Base-by-base conservation (phyloP, 1,140 invertebrate species). In the Trypoxylus dichotomus region DNA sequence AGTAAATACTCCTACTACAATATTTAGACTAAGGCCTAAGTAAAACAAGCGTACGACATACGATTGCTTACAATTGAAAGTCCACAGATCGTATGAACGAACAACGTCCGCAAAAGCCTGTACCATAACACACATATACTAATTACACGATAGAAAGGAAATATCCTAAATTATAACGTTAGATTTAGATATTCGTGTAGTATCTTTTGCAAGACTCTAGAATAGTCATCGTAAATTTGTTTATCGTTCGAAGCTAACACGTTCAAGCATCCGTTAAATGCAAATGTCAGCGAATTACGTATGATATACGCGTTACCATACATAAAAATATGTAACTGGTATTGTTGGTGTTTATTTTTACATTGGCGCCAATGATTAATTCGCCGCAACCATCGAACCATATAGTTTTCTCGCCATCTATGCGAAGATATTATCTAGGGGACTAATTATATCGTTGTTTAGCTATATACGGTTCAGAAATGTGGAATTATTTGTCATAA, bases 321-420 rank as follows among this genome's bases (percentile, higher is more conserved):
- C 27, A 68, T 68, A 29, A 27, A 68, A 15, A 68, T 68, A 24
- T 27, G 13, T 27, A 68, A 8, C 47, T 58, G 15, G 21, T 68
- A 68, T 68, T 68, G 21, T 68, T 68, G 19, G 11, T 68, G 60
- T 24, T 24, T 68, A 68, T 68, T 68, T 68, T 68, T 68, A 29
- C 27, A 2, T 8, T 68, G 60, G 60, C 60, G 60, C 60, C 60
- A 24, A 15, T 68, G 27, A 68, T 68, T 68, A 68, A 68, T 68
- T 27, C 24, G 7, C 60, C 21, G 60, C 27, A 29, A 68, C 7
- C 24, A 6, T 24, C 7, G 15, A 54, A 1, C 15, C 15, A 19
- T 54, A 54, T 15, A 24, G 10, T 68, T 68, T 68, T 68, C 60
- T 24, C 60, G 24, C 60, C 24, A 27, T 6, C 47, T 24, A 24